These are phyloP conservation scores for Amazonetta brasiliensis DNA, from an alignment of 2,797 vertebrate species.

Conservation along the genomic window DNA sequence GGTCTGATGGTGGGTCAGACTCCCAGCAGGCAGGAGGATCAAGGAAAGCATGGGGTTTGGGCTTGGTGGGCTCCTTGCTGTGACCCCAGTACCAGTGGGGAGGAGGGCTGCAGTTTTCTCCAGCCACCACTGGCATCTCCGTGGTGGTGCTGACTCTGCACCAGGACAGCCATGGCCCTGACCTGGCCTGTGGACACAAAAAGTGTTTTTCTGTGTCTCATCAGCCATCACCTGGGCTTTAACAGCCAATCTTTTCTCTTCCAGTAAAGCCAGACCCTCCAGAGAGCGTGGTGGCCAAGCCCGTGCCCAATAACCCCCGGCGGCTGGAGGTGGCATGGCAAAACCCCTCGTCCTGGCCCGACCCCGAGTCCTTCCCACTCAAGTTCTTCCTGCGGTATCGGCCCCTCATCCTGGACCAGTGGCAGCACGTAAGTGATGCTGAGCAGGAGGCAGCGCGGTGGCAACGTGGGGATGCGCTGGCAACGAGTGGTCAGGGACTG, in stretches of 20 bases:
- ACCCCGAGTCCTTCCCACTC: slow-evolving; percentile 93
- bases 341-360: slow-evolving; percentile 94
- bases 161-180: not conserved
- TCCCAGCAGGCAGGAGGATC: not conserved
- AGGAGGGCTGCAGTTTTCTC: not conserved
- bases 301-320: slow-evolving; percentile 87
- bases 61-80: not conserved
- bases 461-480: not conserved
- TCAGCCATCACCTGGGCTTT: not conserved
- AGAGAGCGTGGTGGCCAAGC: slow-evolving; percentile 91
- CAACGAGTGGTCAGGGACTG: not conserved
- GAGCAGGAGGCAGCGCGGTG: fast-evolving
- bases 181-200: not conserved
- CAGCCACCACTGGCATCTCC: not conserved
- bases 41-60: not conserved
- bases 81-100: not conserved
- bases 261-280: slow-evolving; percentile 97
- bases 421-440: slow-evolving; percentile 92
- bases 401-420: slow-evolving; percentile 94
- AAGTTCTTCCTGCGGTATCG: slow-evolving; percentile 98
- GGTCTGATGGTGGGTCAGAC: not conserved
- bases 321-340: slow-evolving; percentile 94
- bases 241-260: not conserved
- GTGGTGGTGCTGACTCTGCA: not conserved
- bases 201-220: not conserved